Base-by-base conservation (phyloP, 1,140 invertebrate genomes). In the Aricia agestis region DNA sequence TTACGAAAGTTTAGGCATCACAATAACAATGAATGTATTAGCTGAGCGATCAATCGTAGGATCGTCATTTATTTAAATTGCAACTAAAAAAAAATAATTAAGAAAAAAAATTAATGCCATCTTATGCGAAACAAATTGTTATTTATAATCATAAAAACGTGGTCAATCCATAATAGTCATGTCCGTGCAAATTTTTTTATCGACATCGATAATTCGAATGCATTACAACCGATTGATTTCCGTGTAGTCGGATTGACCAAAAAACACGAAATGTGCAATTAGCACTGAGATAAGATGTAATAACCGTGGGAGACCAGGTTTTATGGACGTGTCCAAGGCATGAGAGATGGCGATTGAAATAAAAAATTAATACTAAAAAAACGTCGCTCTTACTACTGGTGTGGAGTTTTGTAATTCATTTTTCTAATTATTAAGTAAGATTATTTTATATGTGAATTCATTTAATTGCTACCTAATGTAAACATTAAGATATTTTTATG, bases 151-250 rank as follows among this genome's bases (percentile, higher is more conserved):
- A 19, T 52, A 45, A 67, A 7, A 67, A 67, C 66, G 18, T 52
- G 45, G 11, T 52, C 45, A 52, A 52, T 52, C 11, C 13, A 13
- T 52, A 52, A 52, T 63, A 63, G 59, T 84, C 78, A 82, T 80
- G 75, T 70, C 75, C 67, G 69, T 74, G 71, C 70, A 69, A 80
- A 78, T 70, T 81, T 82, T 82, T 82, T 82, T 81, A 63, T 78
- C 68, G 42, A 69, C 66, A 76, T 72, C 72, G 78, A 81, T 79
- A 84, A 82, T 82, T 84, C 80, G 80, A 79, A 82, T 76, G 76
- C 79, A 87, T 86, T 87, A 85, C 36, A 76, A 76, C 80, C 84
- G 86, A 89, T 87, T 82, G 85, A 89, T 89, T 89, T 90, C 86
- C 83, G 76, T 81, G 72, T 74, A 80, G 72, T 79, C 74, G 79